Evolutionary conservation across 2,888 invertebrate species (phyloP).

Genomic region (Lasioglossum lativentre): DNA sequence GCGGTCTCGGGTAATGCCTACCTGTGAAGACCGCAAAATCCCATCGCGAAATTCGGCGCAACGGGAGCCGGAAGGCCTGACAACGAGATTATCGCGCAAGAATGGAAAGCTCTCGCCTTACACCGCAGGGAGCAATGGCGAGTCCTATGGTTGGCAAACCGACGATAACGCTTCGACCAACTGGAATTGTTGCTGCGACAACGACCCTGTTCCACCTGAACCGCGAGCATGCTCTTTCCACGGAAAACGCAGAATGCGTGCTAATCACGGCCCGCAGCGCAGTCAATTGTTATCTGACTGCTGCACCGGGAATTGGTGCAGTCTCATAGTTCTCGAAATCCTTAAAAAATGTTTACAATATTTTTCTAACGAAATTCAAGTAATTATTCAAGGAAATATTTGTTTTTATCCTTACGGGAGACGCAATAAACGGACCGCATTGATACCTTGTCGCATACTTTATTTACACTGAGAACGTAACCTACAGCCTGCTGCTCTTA

Average conservation of each 20-base stretch:
- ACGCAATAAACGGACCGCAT: too few relatives aligned
- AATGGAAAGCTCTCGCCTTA: conserved; percentile 51
- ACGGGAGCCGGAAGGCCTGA: conserved; percentile 36
- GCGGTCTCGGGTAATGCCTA: conserved; percentile 2
- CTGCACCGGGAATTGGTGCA: neutral
- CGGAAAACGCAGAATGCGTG: neutral
- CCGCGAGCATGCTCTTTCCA: conserved; percentile 9
- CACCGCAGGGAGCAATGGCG: conserved; percentile 44
- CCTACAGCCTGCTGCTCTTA: too few relatives aligned
- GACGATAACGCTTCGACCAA: conserved; percentile 41
- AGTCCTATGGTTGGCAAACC: conserved; percentile 30
- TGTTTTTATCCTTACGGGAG: too few relatives aligned
- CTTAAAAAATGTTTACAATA: too few relatives aligned
- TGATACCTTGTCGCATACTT: too few relatives aligned
- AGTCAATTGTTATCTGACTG: neutral
- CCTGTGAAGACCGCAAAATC: conserved; percentile 19
- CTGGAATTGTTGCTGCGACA: conserved; percentile 42
- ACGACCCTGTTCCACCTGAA: conserved; percentile 9
- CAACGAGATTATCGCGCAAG: conserved; percentile 53
- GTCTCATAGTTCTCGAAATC: neutral
- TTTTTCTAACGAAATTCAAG: too few relatives aligned
- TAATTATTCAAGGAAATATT: too few relatives aligned
- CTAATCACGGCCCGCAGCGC: neutral
- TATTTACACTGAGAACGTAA: too few relatives aligned
- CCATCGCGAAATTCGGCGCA: conserved; percentile 47